These are phyloP conservation scores for Zosterops hypoxanthus DNA, from an alignment of 2,113 vertebrate species.

Conservation along the genomic window DNA sequence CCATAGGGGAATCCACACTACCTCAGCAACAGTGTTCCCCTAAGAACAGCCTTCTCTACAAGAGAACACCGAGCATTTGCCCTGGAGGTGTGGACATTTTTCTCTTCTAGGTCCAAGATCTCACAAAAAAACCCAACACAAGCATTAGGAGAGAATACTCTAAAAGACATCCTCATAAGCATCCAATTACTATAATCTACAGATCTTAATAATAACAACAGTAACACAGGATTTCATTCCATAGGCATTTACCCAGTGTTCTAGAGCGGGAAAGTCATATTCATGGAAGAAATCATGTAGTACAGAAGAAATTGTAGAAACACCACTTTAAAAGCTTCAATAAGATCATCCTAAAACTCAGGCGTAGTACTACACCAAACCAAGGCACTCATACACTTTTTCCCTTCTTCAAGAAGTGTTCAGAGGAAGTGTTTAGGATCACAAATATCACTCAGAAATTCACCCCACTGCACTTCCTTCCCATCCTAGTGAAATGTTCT, in stretches of 20 bases:
- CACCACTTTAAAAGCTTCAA: not conserved
- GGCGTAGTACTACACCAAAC: not conserved
- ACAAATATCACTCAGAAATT: not conserved
- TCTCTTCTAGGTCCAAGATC: not conserved
- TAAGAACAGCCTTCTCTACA: not conserved
- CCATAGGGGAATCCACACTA: not conserved
- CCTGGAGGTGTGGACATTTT: not conserved
- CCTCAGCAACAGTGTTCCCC: not conserved
- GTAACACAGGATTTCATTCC: not conserved
- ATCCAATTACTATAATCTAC: not conserved
- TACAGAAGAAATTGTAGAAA: not conserved
- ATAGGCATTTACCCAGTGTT: not conserved
- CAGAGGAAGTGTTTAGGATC: not conserved
- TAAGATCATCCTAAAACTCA: not conserved
- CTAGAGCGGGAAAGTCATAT: not conserved
- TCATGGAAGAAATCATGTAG: fast-evolving
- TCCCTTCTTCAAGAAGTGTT: not conserved
- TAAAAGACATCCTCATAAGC: not conserved
- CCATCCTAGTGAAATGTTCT: not conserved
- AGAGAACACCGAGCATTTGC: not conserved
- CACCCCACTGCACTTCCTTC: not conserved
- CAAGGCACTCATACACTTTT: not conserved
- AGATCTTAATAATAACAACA: not conserved
- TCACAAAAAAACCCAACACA: not conserved
- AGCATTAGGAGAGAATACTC: not conserved